Percentiles rank a stretch among this genome's conserved stretches.
These are phyloP conservation scores for Peromyscus nudipes DNA, from an alignment of 2,797 vertebrate species.

Conservation along the genomic window DNA sequence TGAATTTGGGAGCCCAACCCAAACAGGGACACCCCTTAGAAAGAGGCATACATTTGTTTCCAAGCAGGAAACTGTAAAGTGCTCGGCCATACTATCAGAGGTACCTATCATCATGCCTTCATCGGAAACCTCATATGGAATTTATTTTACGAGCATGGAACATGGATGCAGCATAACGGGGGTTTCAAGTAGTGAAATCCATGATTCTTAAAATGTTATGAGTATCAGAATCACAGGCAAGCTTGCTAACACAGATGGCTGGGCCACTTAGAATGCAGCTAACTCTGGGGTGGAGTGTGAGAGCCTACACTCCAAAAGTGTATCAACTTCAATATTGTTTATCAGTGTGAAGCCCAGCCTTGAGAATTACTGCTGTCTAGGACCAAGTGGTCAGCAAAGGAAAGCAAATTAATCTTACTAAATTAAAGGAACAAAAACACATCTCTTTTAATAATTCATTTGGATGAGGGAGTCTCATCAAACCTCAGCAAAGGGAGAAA, in stretches of 20 bases:
- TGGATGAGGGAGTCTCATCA: neutral
- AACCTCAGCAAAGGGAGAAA: slow-evolving; percentile 22
- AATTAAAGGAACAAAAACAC: slow-evolving; percentile 17
- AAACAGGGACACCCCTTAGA: no score
- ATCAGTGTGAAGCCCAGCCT: neutral
- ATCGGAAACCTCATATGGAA: neutral
- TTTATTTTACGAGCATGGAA: neutral
- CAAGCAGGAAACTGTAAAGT: neutral
- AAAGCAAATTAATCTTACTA: neutral
- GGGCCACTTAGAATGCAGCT: neutral
- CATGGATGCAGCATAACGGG: neutral
- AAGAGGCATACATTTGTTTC: fast-evolving
- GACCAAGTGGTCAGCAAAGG: neutral
- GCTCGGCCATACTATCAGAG: neutral
- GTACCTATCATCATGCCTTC: neutral
- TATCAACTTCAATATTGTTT: neutral
- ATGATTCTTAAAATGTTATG: neutral
- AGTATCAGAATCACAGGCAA: neutral
- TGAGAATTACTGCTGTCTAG: neutral
- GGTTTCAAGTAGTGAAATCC: neutral
- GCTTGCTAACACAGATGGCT: neutral
- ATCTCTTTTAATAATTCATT: slow-evolving; percentile 19
- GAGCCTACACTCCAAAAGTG: no score
- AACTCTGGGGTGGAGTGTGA: neutral
- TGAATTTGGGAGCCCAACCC: neutral